Evolutionary conservation across 2,888 invertebrate genomes (phyloP), one percentile per base, ranked within the genome.

Genomic region (Latrodectus elegans): DNA sequence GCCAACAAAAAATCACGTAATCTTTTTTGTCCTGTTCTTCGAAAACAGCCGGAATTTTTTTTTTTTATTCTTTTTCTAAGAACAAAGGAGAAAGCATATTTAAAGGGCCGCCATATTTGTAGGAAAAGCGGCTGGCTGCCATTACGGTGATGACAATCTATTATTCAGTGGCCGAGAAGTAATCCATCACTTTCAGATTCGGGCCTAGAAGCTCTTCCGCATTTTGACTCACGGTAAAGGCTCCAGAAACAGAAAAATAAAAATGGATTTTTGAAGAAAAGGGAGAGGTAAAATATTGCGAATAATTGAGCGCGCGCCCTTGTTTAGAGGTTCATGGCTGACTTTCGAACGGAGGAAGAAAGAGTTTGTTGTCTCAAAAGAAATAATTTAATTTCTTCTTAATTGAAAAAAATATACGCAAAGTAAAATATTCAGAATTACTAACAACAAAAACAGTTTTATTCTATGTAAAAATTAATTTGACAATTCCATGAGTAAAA

Each of bases 141-240:
- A 84, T 84, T 78, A 78, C 72, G 51, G 72, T 78, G 84, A 84
- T 84, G 84, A 84, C 84, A 84, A 84, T 84, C 84, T 84, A 84
- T 84, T 84, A 84, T 84, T 84, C 84, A 84, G 76, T 73, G 77
- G 84, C 84, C 22, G 84, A 60, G 71, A 72, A 53, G 84, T 84
- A 84, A 84, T 84, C 84, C 84, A 84, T 84, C 84, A 84, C 72
- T 84, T 84, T 78, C 73, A 78, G 84, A 78, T 84, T 84, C 84
- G 38, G 71, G 84, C 65, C 60, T 38, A 64, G 72, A 80, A 71
- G 76, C 76, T 49, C 78, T 73, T 78, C 71, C 72, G 72, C 84
- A 52, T 77, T 82, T 72, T 77, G 60, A 53, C 71, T 70, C 52
- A 52, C 26, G 82, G 70, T 76, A 64, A 65, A 72, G 72, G 77